Conservation (phyloP, 2,113 vertebrate genomes). For the Coptodon bakossiorum region DNA sequence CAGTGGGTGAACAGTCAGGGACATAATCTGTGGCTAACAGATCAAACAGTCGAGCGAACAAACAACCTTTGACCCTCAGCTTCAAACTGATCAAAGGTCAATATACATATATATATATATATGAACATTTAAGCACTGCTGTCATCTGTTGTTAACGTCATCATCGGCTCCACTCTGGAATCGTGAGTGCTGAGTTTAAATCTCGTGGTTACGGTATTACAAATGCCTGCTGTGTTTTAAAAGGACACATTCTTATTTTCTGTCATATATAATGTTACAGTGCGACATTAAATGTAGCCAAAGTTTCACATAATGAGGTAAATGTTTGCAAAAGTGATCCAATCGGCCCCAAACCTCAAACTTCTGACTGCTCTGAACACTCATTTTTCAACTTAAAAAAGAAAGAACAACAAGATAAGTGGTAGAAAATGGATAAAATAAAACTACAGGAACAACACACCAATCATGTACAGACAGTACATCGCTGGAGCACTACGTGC, state of each 20-base stretch:
- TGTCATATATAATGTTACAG: background rate
- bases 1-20: background rate
- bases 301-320: background rate
- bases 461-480: background rate
- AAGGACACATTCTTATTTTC: background rate
- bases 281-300: accelerated
- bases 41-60: background rate
- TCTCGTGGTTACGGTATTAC: accelerated
- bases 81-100: background rate
- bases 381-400: background rate
- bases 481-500: background rate
- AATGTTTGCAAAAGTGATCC: background rate
- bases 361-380: background rate
- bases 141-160: background rate
- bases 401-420: background rate
- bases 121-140: background rate
- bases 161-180: background rate
- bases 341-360: background rate
- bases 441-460: background rate
- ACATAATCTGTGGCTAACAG: accelerated
- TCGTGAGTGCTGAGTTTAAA: background rate
- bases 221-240: background rate
- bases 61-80: background rate
- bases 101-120: background rate
- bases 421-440: background rate